Evolutionary conservation across 2,888 invertebrate species (phyloP), one percentile per base, ranked within the genome.

Genomic region (Alsophila aescularia): DNA sequence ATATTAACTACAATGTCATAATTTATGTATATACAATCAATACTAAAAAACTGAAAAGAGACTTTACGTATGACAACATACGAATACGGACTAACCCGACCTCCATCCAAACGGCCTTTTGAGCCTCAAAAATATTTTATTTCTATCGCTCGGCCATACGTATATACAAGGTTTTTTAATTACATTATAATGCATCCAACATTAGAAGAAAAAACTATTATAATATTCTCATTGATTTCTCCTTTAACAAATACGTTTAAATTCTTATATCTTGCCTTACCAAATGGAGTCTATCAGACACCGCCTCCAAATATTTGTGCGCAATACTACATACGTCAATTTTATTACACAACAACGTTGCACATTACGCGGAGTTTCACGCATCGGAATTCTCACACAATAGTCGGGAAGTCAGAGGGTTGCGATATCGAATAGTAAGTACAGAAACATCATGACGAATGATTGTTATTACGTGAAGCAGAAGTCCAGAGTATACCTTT

Each of bases 141-240:
- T 72, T 68, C 79, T 82, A 85, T 78, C 79, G 73, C 75, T 79
- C 83, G 75, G 89, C 84, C 90, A 88, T 89, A 90, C 90, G 90
- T 90, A 89, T 90, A 78, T 90, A 90, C 90, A 89, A 81, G 83
- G 79, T 88, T n/a, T n/a, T n/a, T n/a, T 79, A 83, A 85, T 85
- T 87, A 88, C 85, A 87, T 76, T 71, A 78, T 79, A 79, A 79
- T 79, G 78, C 82, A 81, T 83, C 72, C 83, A 87, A 85, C 83
- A 79, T 83, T 81, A 81, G 77, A 81, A 77, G 81, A 82, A 77
- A 81, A 79, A 79, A 79, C 41, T 56, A 55, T 55, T 35, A 5
- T 50, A 81, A 74, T 77, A 74, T 73, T 73, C 75, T 81, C 75
- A 74, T 72, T 79, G 74, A 74, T 75, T 79, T 81, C 67, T 79